Base-by-base conservation (phyloP, 2,113 vertebrate genomes). In the Stigmatopora argus region DNA sequence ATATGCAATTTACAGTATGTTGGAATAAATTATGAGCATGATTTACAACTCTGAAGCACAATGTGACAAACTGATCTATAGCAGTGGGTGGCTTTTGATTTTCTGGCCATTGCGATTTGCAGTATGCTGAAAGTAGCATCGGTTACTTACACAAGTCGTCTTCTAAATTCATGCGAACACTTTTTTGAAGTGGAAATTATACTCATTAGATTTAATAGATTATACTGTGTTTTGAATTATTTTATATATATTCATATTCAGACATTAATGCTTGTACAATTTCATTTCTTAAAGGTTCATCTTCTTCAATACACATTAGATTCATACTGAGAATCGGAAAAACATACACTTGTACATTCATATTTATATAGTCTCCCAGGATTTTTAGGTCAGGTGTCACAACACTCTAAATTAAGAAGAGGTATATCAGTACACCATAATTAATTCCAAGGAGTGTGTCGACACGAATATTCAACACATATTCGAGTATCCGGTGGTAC, bases 381-480 rank as follows among this genome's bases (percentile, higher is more conserved):
- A 46, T 52, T 52, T 52, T 52, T 19, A 53, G 51, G 10, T 11
- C 4, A 21, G 19, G 51, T 52, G 19, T 23, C 51, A 41, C 18
- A n/a, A 41, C 18, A 41, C 9, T 18, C 26, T 44, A 18, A 18
- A 60, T 49, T 46, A 62, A 26, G 13, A 44, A 12, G 18, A 2
- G 14, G 53, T 67, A 48, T 67, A 21, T 57, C 0, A 0, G 31
- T 31, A 48, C 53, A 23, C 21, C 47, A 47, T 77, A 35, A 63
- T 6, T 21, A 46, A 63, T 66, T 47, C 31, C 31, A 12, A 57
- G 44, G 38, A 62, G 23, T 59, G 49, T 65, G 53, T 62, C 49
- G 44, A 31, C 55, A 49, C 18, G 9, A 13, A 49, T 23, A n/a
- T n/a, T 57, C 41, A 61, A 70, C 59, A 18, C 60, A 55, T n/a